Conservation (phyloP, 2,888 invertebrate genomes). For the Scaptomyza tumidula region DNA sequence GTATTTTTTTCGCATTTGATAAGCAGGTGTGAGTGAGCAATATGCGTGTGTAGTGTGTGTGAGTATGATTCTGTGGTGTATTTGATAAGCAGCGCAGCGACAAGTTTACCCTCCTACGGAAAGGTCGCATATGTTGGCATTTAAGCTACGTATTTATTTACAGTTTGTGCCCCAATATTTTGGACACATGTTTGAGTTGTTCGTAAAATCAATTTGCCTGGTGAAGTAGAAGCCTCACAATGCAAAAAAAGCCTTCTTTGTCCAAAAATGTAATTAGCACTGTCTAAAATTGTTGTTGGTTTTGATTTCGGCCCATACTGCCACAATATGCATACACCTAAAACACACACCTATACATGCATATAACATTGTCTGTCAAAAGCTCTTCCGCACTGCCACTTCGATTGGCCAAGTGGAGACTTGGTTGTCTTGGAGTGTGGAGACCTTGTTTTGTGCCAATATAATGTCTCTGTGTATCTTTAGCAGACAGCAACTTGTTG, state of each 20-base stretch:
- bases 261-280: slow-evolving; percentile 60
- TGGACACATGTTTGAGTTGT: slow-evolving; percentile 29
- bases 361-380: slow-evolving; percentile 47
- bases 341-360: slow-evolving; percentile 7
- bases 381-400: slow-evolving; percentile 54
- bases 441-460: slow-evolving; percentile 61
- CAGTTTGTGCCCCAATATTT: slow-evolving; percentile 35
- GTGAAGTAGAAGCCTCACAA: slow-evolving; percentile 58
- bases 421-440: slow-evolving; percentile 38
- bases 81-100: slow-evolving; percentile 54
- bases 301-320: slow-evolving; percentile 49
- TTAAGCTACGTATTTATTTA: slow-evolving; percentile 54
- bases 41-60: slow-evolving; percentile 19
- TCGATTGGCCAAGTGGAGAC: slow-evolving; percentile 59
- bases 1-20: slow-evolving; percentile 63
- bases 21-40: slow-evolving; percentile 55
- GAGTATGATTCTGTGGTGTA: slow-evolving; percentile 7
- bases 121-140: slow-evolving; percentile 69
- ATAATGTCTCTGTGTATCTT: slow-evolving; percentile 63
- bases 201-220: slow-evolving; percentile 54
- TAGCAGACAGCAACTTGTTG: slow-evolving; percentile 69
- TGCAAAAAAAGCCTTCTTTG: slow-evolving; percentile 14
- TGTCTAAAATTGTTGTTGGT: slow-evolving; percentile 40
- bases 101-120: slow-evolving; percentile 28
- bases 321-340: slow-evolving; percentile 15